Conservation (phyloP, 2,113 vertebrate genomes). For the Cercocebus atys region DNA sequence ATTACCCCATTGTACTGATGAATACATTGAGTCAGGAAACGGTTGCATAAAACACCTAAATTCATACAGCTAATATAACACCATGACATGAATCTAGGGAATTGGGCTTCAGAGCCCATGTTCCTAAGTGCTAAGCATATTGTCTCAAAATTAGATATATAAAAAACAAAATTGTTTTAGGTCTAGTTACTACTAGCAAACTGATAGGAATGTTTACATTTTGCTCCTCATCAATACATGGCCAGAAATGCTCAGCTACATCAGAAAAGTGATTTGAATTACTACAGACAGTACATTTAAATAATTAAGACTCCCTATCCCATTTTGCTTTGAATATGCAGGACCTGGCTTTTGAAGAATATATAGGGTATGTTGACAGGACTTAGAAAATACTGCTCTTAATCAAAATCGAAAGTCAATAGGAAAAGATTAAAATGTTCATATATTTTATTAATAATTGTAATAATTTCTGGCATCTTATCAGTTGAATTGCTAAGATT, state of each 20-base stretch:
- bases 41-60: not conserved
- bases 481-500: not conserved
- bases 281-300: not conserved
- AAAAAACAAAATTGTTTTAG: constrained; percentile 9
- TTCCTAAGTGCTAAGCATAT: not conserved
- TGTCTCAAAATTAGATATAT: not conserved
- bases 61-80: not conserved
- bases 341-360: not conserved
- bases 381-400: not conserved
- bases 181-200: not conserved
- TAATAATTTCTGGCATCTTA: constrained; percentile 1
- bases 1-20: not conserved
- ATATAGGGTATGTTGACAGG: not conserved
- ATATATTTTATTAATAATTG: not conserved
- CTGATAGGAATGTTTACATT: not conserved
- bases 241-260: not conserved
- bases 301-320: not conserved
- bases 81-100: not conserved
- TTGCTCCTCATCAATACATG: not conserved
- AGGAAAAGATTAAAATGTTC: not conserved
- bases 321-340: not conserved
- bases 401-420: constrained; percentile 19
- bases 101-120: not conserved
- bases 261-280: not conserved
- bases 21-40: not conserved